Evolutionary conservation across 2,797 vertebrate genomes (phyloP).

Genomic region (Myripristis jacobus): DNA sequence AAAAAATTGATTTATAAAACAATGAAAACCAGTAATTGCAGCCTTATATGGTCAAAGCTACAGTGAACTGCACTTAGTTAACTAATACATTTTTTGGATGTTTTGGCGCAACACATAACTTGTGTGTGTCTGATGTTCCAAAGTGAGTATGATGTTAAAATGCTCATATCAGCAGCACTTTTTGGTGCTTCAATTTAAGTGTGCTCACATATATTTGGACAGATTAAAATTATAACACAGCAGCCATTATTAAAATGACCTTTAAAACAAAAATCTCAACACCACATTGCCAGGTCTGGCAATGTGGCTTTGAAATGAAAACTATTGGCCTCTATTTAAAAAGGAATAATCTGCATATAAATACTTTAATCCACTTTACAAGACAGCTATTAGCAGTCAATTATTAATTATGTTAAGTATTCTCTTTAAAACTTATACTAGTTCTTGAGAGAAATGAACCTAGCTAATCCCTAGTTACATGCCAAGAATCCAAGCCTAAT

Average conservation of each 20-base stretch:
- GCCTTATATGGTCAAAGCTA: neutral
- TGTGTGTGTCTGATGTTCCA: too few species aligned
- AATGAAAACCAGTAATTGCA: too few species aligned
- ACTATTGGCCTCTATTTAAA: neutral
- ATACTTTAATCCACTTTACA: neutral
- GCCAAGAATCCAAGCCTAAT: constrained; percentile 7
- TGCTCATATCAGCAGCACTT: too few species aligned
- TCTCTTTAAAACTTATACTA: neutral
- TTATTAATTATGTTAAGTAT: neutral
- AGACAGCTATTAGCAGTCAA: neutral
- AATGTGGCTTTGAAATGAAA: neutral
- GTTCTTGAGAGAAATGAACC: constrained; percentile 5
- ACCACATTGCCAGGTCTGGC: too few species aligned
- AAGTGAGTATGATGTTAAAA: too few species aligned
- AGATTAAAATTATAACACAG: too few species aligned
- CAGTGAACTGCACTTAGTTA: neutral
- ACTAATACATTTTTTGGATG: neutral
- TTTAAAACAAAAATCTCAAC: too few species aligned
- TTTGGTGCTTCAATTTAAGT: too few species aligned
- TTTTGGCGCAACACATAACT: neutral
- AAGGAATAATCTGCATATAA: neutral
- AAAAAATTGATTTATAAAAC: too few species aligned
- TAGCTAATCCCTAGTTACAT: constrained; percentile 9
- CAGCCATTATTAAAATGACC: too few species aligned
- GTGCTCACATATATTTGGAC: too few species aligned